Conservation (phyloP, 2,888 invertebrate genomes). For the Sisyra terminalis region DNA sequence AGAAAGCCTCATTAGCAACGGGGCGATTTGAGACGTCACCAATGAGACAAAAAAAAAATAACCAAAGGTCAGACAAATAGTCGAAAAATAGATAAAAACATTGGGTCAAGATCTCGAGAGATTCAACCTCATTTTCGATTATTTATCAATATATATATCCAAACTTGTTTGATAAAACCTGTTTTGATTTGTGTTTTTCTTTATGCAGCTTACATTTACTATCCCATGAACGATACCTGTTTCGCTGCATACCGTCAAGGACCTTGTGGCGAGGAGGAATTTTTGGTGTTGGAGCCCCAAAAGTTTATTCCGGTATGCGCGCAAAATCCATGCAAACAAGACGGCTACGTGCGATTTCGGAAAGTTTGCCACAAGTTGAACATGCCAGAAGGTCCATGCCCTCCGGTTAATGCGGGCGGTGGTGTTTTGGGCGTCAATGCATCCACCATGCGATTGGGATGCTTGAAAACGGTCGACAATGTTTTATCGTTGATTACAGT, state of each 20-base stretch:
- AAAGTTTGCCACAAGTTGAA: slow-evolving; percentile 31
- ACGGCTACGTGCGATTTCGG: slow-evolving; percentile 30
- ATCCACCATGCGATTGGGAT: slow-evolving; percentile 37
- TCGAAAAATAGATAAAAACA: no score
- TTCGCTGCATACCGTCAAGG: slow-evolving; percentile 45
- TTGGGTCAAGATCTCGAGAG: no score
- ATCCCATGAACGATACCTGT: slow-evolving; percentile 41
- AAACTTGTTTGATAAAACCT: no score
- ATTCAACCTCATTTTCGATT: no score
- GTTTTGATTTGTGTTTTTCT: background rate
- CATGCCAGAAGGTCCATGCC: slow-evolving; percentile 28
- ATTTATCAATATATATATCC: no score
- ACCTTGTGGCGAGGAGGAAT: slow-evolving; percentile 38
- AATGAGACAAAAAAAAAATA: no score
- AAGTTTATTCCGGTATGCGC: slow-evolving; percentile 40
- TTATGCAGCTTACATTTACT: slow-evolving; percentile 37
- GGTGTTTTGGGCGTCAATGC: slow-evolving; percentile 41
- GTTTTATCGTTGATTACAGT: background rate
- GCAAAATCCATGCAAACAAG: slow-evolving; percentile 38
- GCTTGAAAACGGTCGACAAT: slow-evolving; percentile 22
- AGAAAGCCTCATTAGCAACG: no score
- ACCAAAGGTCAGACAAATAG: no score
- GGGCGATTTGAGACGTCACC: no score
- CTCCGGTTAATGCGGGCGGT: slow-evolving; percentile 23
- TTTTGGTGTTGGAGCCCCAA: slow-evolving; percentile 34